Conservation (phyloP, 2,888 invertebrate species). For the Lithophane leautieri region DNA sequence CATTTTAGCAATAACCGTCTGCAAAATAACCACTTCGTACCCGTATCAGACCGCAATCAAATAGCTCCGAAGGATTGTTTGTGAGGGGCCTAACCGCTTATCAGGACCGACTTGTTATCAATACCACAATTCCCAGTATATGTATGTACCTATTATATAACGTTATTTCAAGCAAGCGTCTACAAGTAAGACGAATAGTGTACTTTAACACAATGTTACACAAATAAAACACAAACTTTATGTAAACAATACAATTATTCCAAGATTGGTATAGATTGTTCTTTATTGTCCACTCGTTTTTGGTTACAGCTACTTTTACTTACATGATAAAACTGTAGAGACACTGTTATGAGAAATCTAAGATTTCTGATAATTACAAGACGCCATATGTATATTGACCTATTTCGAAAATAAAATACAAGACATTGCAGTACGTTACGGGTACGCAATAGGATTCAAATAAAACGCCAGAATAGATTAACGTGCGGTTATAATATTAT, state of each 20-base stretch:
- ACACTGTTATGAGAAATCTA: slow-evolving; percentile 46
- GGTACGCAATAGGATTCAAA: slow-evolving; percentile 63
- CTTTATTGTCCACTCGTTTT: slow-evolving; percentile 61
- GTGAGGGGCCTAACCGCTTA: slow-evolving; percentile 56
- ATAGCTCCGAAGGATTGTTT: slow-evolving; percentile 50
- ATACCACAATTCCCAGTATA: slow-evolving; percentile 20
- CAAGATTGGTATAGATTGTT: slow-evolving; percentile 60
- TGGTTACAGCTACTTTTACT: slow-evolving; percentile 61
- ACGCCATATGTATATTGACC: slow-evolving; percentile 20
- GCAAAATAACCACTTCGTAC: slow-evolving; percentile 6
- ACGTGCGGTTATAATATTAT: slow-evolving; percentile 88
- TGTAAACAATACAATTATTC: slow-evolving; percentile 63
- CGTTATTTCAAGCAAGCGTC: slow-evolving; percentile 14
- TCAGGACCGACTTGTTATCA: slow-evolving; percentile 54
- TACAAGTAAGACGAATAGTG: slow-evolving; percentile 7
- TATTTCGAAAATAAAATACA: slow-evolving; percentile 42
- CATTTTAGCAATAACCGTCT: slow-evolving; percentile 22
- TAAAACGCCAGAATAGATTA: slow-evolving; percentile 75
- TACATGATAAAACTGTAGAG: slow-evolving; percentile 50
- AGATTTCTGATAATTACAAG: slow-evolving; percentile 47
- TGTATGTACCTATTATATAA: not conserved
- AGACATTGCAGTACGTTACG: slow-evolving; percentile 38
- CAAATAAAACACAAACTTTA: slow-evolving; percentile 58
- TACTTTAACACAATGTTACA: slow-evolving; percentile 18
- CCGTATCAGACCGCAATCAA: slow-evolving; percentile 44